phyloP scores from a whole-genome alignment of 2,797 vertebrate genomes.

The Tachyglossus aculeatus region DNA sequence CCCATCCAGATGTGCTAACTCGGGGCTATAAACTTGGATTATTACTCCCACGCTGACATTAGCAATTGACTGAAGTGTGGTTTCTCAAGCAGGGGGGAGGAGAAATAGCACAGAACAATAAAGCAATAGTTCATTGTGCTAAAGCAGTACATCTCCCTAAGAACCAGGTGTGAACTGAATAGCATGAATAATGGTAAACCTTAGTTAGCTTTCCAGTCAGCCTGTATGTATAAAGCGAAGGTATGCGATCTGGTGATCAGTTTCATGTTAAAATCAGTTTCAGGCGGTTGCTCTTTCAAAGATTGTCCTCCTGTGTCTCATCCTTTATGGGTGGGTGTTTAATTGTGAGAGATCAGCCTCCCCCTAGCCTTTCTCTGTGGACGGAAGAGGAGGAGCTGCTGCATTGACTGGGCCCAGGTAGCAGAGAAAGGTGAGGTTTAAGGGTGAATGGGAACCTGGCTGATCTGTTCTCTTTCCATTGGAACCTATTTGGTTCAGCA shows the following conservation, averaged over 20 bases:
- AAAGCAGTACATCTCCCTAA: constrained; percentile 52
- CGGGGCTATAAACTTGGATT: constrained; percentile 63
- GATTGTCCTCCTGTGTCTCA: background rate
- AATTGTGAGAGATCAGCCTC: too few species aligned
- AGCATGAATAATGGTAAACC: constrained; percentile 44
- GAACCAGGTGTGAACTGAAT: constrained; percentile 68
- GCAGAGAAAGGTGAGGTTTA: too few species aligned
- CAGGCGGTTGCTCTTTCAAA: background rate
- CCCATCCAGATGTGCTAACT: constrained; percentile 68
- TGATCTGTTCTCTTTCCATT: background rate
- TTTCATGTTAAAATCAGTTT: background rate
- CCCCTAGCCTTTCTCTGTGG: background rate
- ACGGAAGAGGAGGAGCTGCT: background rate
- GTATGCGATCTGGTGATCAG: background rate
- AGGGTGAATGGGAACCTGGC: background rate
- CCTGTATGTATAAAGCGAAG: constrained; percentile 24
- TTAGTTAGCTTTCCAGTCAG: constrained; percentile 27
- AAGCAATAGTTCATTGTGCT: constrained; percentile 59
- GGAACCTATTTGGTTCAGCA: background rate
- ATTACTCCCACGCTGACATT: constrained; percentile 64
- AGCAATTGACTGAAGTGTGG: constrained; percentile 65
- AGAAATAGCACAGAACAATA: constrained; percentile 66
- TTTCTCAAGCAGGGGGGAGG: constrained; percentile 66
- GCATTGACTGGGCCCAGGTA: background rate
- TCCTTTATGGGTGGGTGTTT: too few species aligned